Conservation (phyloP, 2,113 vertebrate species). For the Ictidomys tridecemlineatus region DNA sequence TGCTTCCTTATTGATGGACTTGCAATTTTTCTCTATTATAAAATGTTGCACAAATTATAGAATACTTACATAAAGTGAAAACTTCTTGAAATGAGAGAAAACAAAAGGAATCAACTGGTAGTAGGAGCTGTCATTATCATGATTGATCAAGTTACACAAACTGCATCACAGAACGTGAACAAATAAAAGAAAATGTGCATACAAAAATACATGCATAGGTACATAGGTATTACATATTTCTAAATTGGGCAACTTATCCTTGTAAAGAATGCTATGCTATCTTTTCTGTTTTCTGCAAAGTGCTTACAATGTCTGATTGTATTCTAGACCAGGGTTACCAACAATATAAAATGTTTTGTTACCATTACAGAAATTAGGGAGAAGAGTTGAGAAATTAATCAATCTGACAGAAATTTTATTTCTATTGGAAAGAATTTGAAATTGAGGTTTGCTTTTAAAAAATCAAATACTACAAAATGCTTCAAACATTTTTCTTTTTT, state of each 20-base stretch:
- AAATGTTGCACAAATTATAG: neutral
- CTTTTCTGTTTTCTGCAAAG: neutral
- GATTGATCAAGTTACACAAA: neutral
- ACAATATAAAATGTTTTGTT: neutral
- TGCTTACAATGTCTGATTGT: neutral
- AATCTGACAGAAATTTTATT: conserved; percentile 28
- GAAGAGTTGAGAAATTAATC: neutral
- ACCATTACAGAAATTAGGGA: neutral
- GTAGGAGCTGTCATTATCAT: neutral
- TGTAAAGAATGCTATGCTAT: neutral
- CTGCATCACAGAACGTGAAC: neutral
- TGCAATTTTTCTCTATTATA: neutral
- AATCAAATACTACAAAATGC: conserved; percentile 2
- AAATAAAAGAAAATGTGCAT: neutral
- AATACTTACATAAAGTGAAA: neutral
- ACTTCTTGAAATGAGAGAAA: neutral
- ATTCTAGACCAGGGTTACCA: neutral
- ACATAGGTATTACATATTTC: neutral
- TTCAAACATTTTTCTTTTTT: neutral
- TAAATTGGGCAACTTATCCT: neutral
- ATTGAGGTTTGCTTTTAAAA: neutral
- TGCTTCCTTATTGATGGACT: neutral
- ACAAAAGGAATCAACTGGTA: neutral
- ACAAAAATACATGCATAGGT: neutral
- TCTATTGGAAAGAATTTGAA: conserved; percentile 36